Percentiles rank a stretch among this genome's conserved stretches.
phyloP scores from a whole-genome alignment of 2,888 invertebrate species.

The Acanthosepion pharaonis region DNA sequence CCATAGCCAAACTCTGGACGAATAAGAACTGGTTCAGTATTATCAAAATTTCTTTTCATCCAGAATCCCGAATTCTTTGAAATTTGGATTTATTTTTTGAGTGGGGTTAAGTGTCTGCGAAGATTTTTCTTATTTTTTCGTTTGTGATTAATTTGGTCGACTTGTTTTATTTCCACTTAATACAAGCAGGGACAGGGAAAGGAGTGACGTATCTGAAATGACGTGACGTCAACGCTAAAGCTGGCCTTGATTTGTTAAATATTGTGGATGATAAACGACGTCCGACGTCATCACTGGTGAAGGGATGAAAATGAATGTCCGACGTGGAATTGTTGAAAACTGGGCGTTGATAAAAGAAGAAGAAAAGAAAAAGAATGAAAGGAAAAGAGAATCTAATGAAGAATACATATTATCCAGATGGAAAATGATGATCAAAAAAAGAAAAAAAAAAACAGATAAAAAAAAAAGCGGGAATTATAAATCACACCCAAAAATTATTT shows the following conservation, averaged over 20 bases:
- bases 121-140: not conserved
- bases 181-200: not conserved
- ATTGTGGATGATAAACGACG: slow-evolving; percentile 2
- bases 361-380: not conserved
- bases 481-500: not conserved
- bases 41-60: no score
- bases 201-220: not conserved
- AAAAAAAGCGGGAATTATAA: not conserved
- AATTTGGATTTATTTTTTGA: no score
- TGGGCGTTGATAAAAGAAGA: not conserved
- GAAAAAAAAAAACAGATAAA: not conserved
- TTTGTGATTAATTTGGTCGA: not conserved
- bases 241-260: not conserved
- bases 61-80: no score
- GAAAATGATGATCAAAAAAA: not conserved
- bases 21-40: no score
- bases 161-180: not conserved
- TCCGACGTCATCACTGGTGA: not conserved
- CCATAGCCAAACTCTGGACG: no score
- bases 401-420: not conserved
- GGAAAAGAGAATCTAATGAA: not conserved
- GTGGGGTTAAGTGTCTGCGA: not conserved
- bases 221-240: not conserved
- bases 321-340: not conserved
- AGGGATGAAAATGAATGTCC: not conserved